Base-by-base conservation (phyloP, 2,797 vertebrate species). In the Danio jaintianensis region DNA sequence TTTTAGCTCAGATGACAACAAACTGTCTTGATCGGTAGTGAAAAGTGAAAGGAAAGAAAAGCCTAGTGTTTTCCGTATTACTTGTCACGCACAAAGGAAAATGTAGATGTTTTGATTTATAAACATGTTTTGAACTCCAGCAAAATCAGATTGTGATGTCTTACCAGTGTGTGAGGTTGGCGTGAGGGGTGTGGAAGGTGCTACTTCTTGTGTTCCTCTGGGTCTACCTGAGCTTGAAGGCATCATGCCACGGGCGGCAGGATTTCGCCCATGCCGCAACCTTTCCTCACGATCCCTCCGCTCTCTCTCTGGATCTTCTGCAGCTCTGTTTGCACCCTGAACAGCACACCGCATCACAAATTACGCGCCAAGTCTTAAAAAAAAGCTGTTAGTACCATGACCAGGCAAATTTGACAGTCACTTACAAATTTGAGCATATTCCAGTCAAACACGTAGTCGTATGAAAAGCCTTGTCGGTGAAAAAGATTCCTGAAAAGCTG, bases 381-480 rank as follows among this genome's bases (percentile, higher is more conserved):
- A 18, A 59, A 2, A 7, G 36, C 36, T 36, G 22, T 45, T 52
- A 15, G 29, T 20, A 13, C 16, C 61, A 12, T 29, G 6, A 18
- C 7, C 15, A 72, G 5, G 16, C 10, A 0, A 22, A 38, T 7
- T n/a, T 9, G 52, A 84, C n/a, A n/a, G n/a, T n/a, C n/a, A 96
- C 97, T 96, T 90, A 99, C 97, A 89, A 99, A 99, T 86, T 99
- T 99, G 71, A 99, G 94, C 97, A 98, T 98, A 90, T 99, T 99
- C 97, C 97, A 98, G 92, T 99, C 97, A 71, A 99, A 99, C 73
- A 99, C 97, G 3, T 98, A 99, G 92, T 99, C 97, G 4, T 98
- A 99, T 62, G 97, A 99, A 92, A 99, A 98, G 76, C 97, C 97
- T 89, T 98, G 97, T 82, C 97, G 90, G 89, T 99, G 97, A 91